These are phyloP conservation scores for Eupelmus urozonus DNA, from an alignment of 2,888 invertebrate species.

Conservation along the genomic window DNA sequence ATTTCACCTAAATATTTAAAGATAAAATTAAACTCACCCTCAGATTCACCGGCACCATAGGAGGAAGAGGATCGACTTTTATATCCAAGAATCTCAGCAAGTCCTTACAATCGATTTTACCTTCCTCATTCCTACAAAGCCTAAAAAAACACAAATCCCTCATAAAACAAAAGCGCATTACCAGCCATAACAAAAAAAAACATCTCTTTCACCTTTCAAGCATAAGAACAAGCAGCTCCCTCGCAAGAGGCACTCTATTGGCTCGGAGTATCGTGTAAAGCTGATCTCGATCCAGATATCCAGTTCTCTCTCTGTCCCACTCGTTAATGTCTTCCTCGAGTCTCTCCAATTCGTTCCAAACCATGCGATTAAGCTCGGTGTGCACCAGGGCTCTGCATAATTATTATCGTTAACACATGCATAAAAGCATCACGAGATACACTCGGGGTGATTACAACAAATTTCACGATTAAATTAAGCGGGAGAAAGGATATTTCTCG, in stretches of 20 bases:
- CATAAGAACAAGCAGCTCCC: slow-evolving; percentile 84
- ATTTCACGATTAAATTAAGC: not conserved
- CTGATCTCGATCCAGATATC: slow-evolving; percentile 80
- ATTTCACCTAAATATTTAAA: not conserved
- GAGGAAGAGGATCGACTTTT: slow-evolving; percentile 79
- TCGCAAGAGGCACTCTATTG: slow-evolving; percentile 84
- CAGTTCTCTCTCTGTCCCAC: slow-evolving; percentile 80
- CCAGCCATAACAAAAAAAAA: not conserved
- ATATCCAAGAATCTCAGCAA: slow-evolving; percentile 86
- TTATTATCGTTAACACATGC: not conserved
- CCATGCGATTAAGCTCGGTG: slow-evolving; percentile 83
- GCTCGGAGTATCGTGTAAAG: slow-evolving; percentile 84
- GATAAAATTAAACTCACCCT: slow-evolving; percentile 73
- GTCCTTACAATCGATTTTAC: slow-evolving; percentile 84
- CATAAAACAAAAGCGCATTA: not conserved
- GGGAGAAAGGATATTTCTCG: not conserved
- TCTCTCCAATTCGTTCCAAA: slow-evolving; percentile 85
- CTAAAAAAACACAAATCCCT: slow-evolving; percentile 71
- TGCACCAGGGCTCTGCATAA: slow-evolving; percentile 84
- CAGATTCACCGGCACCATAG: slow-evolving; percentile 78
- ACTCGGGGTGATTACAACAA: not conserved
- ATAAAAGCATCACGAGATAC: not conserved
- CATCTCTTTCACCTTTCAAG: slow-evolving; percentile 81
- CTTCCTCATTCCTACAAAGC: slow-evolving; percentile 82
- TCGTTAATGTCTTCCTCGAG: slow-evolving; percentile 81